phyloP scores from a whole-genome alignment of 2,797 vertebrate species.

The Melanotaenia boesemani region DNA sequence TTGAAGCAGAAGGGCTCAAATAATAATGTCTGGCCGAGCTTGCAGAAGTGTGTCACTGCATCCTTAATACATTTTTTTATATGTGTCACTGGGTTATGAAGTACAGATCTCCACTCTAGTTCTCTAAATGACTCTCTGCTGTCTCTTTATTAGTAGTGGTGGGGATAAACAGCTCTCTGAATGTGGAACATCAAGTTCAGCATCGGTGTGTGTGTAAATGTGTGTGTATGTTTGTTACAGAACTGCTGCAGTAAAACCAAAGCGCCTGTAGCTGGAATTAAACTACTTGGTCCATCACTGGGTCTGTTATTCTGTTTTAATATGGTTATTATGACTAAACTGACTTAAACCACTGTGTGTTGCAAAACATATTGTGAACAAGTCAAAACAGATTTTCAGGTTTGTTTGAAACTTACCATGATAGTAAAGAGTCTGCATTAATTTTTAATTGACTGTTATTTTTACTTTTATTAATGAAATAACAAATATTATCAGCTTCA shows the following conservation, averaged over 20 bases:
- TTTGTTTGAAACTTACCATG: not conserved
- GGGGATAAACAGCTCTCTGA: not conserved
- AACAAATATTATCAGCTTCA: not conserved
- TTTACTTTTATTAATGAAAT: not conserved
- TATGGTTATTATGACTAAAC: not conserved
- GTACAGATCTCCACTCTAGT: not conserved
- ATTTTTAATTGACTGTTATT: not conserved
- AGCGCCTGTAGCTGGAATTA: constrained; percentile 3
- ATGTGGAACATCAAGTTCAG: constrained; percentile 44
- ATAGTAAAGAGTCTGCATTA: not conserved
- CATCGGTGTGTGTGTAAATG: constrained; percentile 8
- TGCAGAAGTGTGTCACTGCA: not conserved
- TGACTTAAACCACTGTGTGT: not conserved
- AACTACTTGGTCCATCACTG: not conserved
- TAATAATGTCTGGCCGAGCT: constrained; percentile 6
- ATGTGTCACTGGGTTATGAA: constrained; percentile 8
- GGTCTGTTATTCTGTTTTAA: not conserved
- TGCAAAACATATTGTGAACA: not conserved
- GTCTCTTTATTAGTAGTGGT: not conserved
- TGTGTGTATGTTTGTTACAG: constrained; percentile 4
- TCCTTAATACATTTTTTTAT: not conserved
- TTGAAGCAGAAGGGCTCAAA: constrained; percentile 1
- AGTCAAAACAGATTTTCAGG: not conserved
- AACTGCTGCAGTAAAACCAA: not conserved
- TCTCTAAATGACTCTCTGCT: constrained; percentile 11